Percentiles rank a stretch among this genome's conserved stretches.
These are phyloP conservation scores for Felis catus DNA, from an alignment of 2,113 vertebrate species.

Conservation along the genomic window DNA sequence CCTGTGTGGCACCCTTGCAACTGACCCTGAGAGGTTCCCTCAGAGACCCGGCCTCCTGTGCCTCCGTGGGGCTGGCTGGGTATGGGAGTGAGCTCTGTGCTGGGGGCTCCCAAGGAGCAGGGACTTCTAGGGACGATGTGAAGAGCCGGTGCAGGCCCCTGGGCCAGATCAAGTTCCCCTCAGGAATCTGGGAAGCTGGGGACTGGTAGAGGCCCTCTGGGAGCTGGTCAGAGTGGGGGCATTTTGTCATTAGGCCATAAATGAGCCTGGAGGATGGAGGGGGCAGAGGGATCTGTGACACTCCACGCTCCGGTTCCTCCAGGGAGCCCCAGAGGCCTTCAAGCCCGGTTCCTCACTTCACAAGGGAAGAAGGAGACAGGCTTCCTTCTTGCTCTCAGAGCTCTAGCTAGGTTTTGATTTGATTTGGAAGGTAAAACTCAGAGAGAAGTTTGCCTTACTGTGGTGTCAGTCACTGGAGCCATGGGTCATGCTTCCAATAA, in stretches of 20 bases:
- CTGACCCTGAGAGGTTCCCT: background rate
- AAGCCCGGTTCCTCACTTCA: background rate
- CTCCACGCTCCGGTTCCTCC: background rate
- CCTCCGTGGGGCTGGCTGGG: background rate
- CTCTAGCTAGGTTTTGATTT: background rate
- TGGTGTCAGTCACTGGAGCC: background rate
- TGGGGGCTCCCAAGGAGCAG: background rate
- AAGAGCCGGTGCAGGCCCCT: background rate
- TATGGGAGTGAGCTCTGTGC: background rate
- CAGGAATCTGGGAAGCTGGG: background rate
- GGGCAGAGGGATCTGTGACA: background rate
- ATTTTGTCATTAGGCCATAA: background rate
- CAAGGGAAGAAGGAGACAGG: background rate
- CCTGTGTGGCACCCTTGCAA: background rate
- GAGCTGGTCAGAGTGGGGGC: background rate
- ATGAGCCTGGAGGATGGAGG: background rate
- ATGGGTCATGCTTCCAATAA: background rate
- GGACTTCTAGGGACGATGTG: background rate
- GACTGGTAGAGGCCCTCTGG: background rate
- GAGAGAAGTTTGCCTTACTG: background rate
- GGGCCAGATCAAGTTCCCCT: background rate
- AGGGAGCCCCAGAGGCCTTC: background rate
- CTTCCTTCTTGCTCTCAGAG: background rate
- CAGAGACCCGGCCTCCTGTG: background rate
- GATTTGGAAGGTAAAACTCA: conserved; percentile 18